Evolutionary conservation across 53 echinoderm and acorn worm genomes (phyloP), one percentile per base, ranked within the genome.

Genomic region (Glandiceps talaboti): DNA sequence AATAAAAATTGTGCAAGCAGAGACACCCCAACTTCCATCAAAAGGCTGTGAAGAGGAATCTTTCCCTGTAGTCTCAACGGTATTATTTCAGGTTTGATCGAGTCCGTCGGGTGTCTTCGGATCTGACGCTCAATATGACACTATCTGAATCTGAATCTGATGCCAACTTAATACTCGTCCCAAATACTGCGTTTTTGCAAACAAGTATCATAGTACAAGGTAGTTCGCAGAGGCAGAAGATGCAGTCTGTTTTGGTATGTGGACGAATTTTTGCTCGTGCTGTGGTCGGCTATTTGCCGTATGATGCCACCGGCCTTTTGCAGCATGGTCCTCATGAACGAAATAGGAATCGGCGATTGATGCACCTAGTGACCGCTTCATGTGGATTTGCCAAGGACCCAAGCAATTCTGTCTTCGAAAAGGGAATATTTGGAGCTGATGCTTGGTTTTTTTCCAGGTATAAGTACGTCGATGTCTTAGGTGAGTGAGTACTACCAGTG

Each of bases 201-300:
- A 6, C 6, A 20, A 45, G 20, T 6, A 45, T 20, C 6, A 45
- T 20, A 45, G 64, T 45, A 12, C 20, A 20, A 6, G 64, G 64
- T 45, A 45, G 64, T 12, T 12, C 64, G 20, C 6, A 45, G 6
- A 45, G 20, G 20, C 6, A 20, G 20, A 45, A 12, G 27, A 95
- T 95, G 96, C 96, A 95, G 88, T 95, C 96, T 31, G 96, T 92
- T 82, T 86, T 95, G 77, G 92, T 95, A 10, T 95, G 90, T 77
- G 90, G 96, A 76, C 90, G 96, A 32, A 88, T 90, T 27, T 81
- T 92, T 74, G 92, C 88, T 89, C 96, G 96, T 76, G 92, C 92
- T 33, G 82, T 95, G 29, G 87, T 92, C 78, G 96, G 92, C 1
- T 92, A 90, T 76, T 79, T 92, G 30, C 92, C 96, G 73, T 95